These are phyloP conservation scores for Glyptemys insculpta DNA, from an alignment of 2,797 vertebrate species.

Conservation along the genomic window DNA sequence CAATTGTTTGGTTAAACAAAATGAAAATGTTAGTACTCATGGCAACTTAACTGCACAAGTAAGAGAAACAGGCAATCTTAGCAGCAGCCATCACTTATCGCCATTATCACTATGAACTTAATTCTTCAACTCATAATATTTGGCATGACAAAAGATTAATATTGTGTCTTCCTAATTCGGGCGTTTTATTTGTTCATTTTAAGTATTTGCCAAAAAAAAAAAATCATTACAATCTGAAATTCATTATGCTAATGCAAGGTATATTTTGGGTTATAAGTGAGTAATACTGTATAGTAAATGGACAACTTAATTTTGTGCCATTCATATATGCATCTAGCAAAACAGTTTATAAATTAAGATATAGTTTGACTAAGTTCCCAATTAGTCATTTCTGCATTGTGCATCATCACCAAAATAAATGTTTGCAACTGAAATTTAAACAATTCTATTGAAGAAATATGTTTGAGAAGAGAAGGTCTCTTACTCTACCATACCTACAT, in stretches of 20 bases:
- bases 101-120: neutral
- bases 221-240: neutral
- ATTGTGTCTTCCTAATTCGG: neutral
- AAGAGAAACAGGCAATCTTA: neutral
- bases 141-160: neutral
- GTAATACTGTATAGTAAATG: neutral
- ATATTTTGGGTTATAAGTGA: neutral
- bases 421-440: neutral
- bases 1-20: slow-evolving; percentile 38
- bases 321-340: neutral
- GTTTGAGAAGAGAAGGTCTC: neutral
- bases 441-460: neutral
- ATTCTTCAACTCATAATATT: neutral
- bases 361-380: neutral
- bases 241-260: neutral
- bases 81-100: neutral
- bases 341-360: neutral
- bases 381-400: neutral
- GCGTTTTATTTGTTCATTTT: neutral
- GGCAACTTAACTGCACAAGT: neutral
- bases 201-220: neutral
- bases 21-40: neutral
- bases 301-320: neutral
- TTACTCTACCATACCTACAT: neutral
- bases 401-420: neutral